These are phyloP conservation scores for Coelopa frigida DNA, from an alignment of 1,140 invertebrate species.

Conservation along the genomic window DNA sequence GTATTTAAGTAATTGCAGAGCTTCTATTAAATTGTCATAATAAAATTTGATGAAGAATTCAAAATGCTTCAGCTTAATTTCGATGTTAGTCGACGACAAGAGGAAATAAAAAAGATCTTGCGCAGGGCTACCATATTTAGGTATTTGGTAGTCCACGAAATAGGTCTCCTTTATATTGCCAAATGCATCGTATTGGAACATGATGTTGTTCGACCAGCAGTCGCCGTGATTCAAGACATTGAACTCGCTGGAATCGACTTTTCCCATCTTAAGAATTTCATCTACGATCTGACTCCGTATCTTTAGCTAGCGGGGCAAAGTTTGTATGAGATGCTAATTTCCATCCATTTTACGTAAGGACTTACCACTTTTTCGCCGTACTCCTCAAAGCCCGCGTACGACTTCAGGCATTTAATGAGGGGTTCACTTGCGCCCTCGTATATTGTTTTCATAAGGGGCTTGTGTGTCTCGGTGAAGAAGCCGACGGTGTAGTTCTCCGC, in stretches of 20 bases:
- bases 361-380: constrained; percentile 28
- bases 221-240: constrained; percentile 59
- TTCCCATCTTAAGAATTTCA: constrained; percentile 14
- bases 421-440: constrained; percentile 11
- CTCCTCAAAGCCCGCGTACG: constrained; percentile 19
- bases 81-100: constrained; percentile 28
- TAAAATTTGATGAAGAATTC: constrained; percentile 35
- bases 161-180: constrained; percentile 39
- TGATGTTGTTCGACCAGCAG: constrained; percentile 49
- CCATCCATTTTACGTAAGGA: neutral
- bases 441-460: constrained; percentile 16
- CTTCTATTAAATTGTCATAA: constrained; percentile 24
- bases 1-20: constrained; percentile 28
- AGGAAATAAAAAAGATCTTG: constrained; percentile 31
- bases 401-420: constrained; percentile 19
- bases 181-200: constrained; percentile 51
- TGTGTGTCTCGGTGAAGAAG: constrained; percentile 22
- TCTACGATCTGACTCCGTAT: constrained; percentile 11
- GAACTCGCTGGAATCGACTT: constrained; percentile 46
- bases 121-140: constrained; percentile 25
- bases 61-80: constrained; percentile 32
- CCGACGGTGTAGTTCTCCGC: constrained; percentile 8
- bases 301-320: constrained; percentile 6
- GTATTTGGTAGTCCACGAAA: constrained; percentile 30
- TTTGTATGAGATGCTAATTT: neutral